Evolutionary conservation across 2,888 invertebrate species (phyloP), one percentile per base, ranked within the genome.

Genomic region (Zele albiditarsus): DNA sequence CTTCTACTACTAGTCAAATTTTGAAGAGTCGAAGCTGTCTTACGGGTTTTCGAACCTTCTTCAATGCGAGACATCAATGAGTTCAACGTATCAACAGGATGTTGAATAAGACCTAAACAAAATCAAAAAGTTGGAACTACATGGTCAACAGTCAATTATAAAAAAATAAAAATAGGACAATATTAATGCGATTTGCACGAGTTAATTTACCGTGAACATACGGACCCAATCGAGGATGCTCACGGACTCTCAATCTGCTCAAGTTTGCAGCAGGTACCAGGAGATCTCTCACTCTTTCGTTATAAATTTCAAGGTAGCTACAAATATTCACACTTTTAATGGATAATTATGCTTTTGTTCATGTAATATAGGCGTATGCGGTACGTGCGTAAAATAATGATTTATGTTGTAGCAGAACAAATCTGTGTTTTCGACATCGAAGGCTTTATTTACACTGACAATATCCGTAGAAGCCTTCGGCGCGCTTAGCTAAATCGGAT

Each of bases 141-240:
- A 12, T 12, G 5, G 1, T 5, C 53, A 72, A 63, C 23, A 53
- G 27, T n/a, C 33, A 69, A 62, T 65, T 20, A 12, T 0, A 27
- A 53, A 12, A 42, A 66, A 31, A 62, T 16, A 28, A 62, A 62
- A 28, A 16, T 5, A 33, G 12, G 1, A 63, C 62, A 69, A n/a
- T 14, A 28, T 46, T n/a, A 33, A 33, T 68, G 14, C n/a, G 14
- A 68, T 46, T 46, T 20, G 16, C 14, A 28, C 12, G 27, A 62
- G 2, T 57, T 16, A 31, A 28, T 71, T 63, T 73, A 95, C 95
- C 95, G 90, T 95, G 94, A 70, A 96, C 95, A 84, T 95, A 95
- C 16, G 95, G 94, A 78, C 95, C 95, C 80, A 91, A 92, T 75
- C 92, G 92, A 1, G 95, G 95, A 90, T 96, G 95, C 88, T 96